Evolutionary conservation across 2,888 invertebrate species (phyloP), one percentile per base, ranked within the genome.

Genomic region (Nomada lathburiana): DNA sequence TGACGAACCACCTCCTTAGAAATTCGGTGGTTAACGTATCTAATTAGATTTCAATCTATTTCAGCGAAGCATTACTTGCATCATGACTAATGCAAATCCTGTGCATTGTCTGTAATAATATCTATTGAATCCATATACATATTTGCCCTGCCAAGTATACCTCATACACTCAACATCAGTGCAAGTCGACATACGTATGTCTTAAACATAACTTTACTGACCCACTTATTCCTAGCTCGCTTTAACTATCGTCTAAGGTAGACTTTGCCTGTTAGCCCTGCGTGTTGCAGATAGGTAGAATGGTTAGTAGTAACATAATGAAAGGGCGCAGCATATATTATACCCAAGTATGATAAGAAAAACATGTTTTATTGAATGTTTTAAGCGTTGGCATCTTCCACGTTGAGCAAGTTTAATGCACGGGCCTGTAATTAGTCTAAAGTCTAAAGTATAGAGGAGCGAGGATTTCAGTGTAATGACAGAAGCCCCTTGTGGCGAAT

Each of bases 401-500:
- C 62, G 11, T 1, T 20, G 20, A 20, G 13, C 5, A 62, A 44
- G 44, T 44, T 13, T 36, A 36, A 36, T 36, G 36, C 36, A 36
- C 36, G 36, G 7, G 36, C 0, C 36, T 36, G 36, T 36, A 36
- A 36, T 36, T 36, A 36, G 36, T 5, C 69, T 44, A 16, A 70
- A 36, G 36, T 5, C 69, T 44, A 16, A 70, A 18, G 26, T n/a
- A n/a, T 13, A 44, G 44, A 36, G 26, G 29, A 36, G 10, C 36
- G 3, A 26, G 59, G 57, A 70, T 70, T 59, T 42, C 16, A 5
- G 13, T 50, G 16, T 67, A 67, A 59, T n/a, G 57, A 59, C 47
- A 59, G 29, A 2, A 29, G 18, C 16, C 20, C n/a, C 29, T 70
- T 59, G 59, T 59, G 69, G 47, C 16, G 59, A 59, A 44, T 70